Evolutionary conservation across 2,888 invertebrate species (phyloP), one percentile per base, ranked within the genome.

Genomic region (Patella pellucida): DNA sequence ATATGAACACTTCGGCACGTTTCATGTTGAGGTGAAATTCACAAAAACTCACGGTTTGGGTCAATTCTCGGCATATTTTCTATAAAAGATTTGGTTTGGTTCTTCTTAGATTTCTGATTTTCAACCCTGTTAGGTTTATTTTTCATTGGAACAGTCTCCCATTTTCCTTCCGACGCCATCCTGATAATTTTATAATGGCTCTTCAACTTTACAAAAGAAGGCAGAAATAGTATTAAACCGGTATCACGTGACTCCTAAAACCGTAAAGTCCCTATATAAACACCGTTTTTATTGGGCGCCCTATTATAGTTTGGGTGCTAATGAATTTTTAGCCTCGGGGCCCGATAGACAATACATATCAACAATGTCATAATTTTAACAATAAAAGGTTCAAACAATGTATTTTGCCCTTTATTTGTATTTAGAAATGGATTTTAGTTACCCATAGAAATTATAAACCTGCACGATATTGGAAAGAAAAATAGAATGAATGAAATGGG

Each of bases 11-110:
- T 41, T 41, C 41, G 41, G 41, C 41, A 41, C 41, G 41, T 41
- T 41, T 9, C 41, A 41, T 9, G 41, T 41, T 51, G 9, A 15
- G 52, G 11, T 50, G 14, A 68, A 23, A 31, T n/a, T 9, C 19
- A 41, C 51, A 31, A 41, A 69, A 52, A 72, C 80, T 81, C 81
- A 86, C 87, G 82, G 41, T 81, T 78, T 15, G 78, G 50, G n/a
- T 84, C 85, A 12, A 85, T 83, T 69, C 82, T 82, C 9, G 86
- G 86, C 86, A 87, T 86, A 69, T 83, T 84, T 1, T 85, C 85
- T 3, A 84, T 71, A n/a, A 83, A 78, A 15, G 85, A 81, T 75
- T 86, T 87, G 73, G 83, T 86, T 76, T 87, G 85, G 0, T 80
- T 56, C 74, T 85, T 85, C 15, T 84, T 79, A 75, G 83, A 52